phyloP scores from a whole-genome alignment of 2,888 invertebrate genomes.

The Pristionchus arcanus region DNA sequence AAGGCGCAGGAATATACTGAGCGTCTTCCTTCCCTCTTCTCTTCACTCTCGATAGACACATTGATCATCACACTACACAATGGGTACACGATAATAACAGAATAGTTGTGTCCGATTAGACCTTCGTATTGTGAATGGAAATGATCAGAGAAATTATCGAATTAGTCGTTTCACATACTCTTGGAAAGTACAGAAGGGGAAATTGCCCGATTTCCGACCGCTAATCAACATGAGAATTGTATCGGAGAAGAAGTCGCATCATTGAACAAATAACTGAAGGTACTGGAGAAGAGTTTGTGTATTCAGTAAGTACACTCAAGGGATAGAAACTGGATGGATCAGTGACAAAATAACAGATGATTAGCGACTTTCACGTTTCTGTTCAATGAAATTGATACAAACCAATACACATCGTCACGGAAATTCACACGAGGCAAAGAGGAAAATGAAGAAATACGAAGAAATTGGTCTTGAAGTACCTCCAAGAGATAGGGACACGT shows the following conservation, averaged over 20 bases:
- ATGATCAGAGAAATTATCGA: not conserved
- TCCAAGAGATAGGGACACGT: not conserved
- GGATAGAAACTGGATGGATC: not conserved
- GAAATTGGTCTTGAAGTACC: not conserved
- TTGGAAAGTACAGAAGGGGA: not conserved
- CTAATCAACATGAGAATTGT: not conserved
- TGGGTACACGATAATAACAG: not conserved
- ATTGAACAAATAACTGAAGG: not conserved
- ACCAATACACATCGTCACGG: not conserved
- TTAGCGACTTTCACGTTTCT: not conserved
- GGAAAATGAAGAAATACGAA: not conserved
- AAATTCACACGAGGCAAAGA: not conserved
- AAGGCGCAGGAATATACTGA: not conserved
- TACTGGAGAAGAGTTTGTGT: not conserved
- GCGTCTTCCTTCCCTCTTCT: not conserved
- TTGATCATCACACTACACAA: not conserved
- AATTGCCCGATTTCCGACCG: not conserved
- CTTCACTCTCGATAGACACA: not conserved
- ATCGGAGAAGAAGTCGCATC: not conserved
- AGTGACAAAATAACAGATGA: not conserved
- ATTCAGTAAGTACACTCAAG: not conserved
- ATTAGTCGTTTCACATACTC: not conserved
- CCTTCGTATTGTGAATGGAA: not conserved
- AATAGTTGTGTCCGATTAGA: conserved; percentile 1
- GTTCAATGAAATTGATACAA: not conserved